Evolutionary conservation across 2,888 invertebrate genomes (phyloP), one percentile per base, ranked within the genome.

Genomic region (Drosophila mimica): DNA sequence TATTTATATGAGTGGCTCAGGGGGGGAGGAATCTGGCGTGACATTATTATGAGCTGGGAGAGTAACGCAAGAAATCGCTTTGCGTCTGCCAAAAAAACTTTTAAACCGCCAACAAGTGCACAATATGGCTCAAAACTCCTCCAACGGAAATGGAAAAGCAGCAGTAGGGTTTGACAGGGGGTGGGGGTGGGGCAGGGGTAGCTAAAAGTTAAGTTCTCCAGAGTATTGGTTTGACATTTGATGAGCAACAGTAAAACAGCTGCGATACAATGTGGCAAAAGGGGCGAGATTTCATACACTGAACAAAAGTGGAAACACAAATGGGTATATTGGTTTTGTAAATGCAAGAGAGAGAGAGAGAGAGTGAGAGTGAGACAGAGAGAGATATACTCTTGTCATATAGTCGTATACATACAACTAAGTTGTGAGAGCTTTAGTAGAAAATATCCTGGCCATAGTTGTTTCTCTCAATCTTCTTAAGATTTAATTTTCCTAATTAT

Each of bases 171-270:
- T 4, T 4, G 15, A 4, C 38, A 31, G 20, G 15, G 6, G 9
- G 11, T 7, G 15, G n/a, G 25, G 25, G 1, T 13, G 17, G 17
- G 13, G 30, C 17, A n/a, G 38, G 34, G 20, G 20, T 34, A 56
- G 56, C 62, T 53, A 61, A 84, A 83, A 88, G 89, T 90, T 81
- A 77, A 90, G 77, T 80, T 70, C 89, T 88, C 84, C 76, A 58
- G 90, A 80, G 87, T 87, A 90, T 90, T 83, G 85, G 87, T 72
- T 83, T 86, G 88, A 90, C 90, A 88, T 90, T 81, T 88, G 90
- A 86, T 88, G 86, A 86, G 89, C 81, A 88, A 88, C 78, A 83
- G 74, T 75, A 72, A 82, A 69, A 69, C 58, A 61, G 63, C 40
- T 36, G 43, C 28, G 25, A 60, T 28, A 33, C 8, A 49, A n/a